These are phyloP conservation scores for Atta cephalotes DNA, from an alignment of 1,140 invertebrate genomes.

Conservation along the genomic window DNA sequence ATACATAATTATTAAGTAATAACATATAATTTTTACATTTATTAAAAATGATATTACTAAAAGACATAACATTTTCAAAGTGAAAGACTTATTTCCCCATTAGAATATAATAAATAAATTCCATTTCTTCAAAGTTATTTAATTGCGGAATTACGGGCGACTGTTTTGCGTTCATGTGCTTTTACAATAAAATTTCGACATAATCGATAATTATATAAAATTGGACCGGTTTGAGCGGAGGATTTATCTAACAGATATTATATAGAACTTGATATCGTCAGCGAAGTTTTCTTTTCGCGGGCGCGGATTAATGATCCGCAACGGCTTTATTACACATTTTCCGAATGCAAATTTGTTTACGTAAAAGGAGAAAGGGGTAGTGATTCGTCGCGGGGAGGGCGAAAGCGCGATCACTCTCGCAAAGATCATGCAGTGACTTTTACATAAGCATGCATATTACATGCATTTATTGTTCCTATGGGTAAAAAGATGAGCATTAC, in stretches of 20 bases:
- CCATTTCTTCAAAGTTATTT: slow-evolving; percentile 26
- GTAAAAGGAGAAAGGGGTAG: slow-evolving; percentile 73
- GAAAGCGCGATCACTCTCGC: slow-evolving; percentile 27
- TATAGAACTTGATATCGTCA: slow-evolving; percentile 23
- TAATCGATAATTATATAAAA: slow-evolving; percentile 57
- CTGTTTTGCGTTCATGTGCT: background rate
- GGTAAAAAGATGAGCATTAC: slow-evolving; percentile 73
- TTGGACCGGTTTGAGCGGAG: slow-evolving; percentile 39
- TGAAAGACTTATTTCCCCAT: slow-evolving; percentile 16
- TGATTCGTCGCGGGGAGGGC: slow-evolving; percentile 48
- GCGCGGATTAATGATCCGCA: slow-evolving; percentile 11
- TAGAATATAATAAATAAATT: slow-evolving; percentile 47
- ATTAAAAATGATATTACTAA: slow-evolving; percentile 6
- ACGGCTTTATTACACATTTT: slow-evolving; percentile 48
- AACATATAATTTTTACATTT: background rate
- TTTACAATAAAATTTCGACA: slow-evolving; percentile 44
- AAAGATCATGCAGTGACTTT: slow-evolving; percentile 52
- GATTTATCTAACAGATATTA: slow-evolving; percentile 21
- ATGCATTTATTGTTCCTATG: slow-evolving; percentile 77
- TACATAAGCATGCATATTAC: slow-evolving; percentile 68
- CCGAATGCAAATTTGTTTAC: slow-evolving; percentile 57
- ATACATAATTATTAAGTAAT: slow-evolving; percentile 1
- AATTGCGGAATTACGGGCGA: slow-evolving; percentile 31
- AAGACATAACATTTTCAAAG: background rate
- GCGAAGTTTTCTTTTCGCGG: slow-evolving; percentile 34